Base-by-base conservation (phyloP, 2,888 invertebrate genomes). In the Himalopsyche japonica region DNA sequence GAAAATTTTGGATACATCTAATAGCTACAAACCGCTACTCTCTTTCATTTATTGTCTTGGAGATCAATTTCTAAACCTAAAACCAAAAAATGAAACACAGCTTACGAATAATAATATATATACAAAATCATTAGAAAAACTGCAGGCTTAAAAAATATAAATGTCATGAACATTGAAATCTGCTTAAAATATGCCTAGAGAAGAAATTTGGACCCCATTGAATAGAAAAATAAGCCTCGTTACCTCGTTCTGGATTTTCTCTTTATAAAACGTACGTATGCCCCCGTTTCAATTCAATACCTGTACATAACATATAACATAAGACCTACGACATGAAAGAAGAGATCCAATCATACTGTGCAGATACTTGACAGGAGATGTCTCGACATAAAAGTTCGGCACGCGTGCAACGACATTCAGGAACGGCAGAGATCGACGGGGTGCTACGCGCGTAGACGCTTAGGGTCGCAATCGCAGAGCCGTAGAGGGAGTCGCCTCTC, bases 271-370 rank as follows among this genome's bases (percentile, higher is more conserved):
- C 32, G 48, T 24, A 80, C 30, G 32, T 24, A 49, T n/a, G n/a
- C 18, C 48, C 32, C 27, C 49, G 32, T 80, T 80, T 80, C 49
- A 47, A 49, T 80, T 64, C 57, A 76, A 81, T 30, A 34, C 76
- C 57, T 81, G 48, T 76, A 57, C 76, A 76, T 76, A 32, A 82
- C 47, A 77, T 47, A 82, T 76, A 49, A 78, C 47, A 79, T 79
- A 79, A 82, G 57, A 82, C 82, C 27, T 82, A 32, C 76, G 32
- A 27, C 82, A 57, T n/a, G 32, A 76, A 64, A 47, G 77, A 47
- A 57, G 78, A 83, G 85, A 83, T 85, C 83, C 85, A 85, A 85
- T 85, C 85, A 85, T 81, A 85, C 83, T 85, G 48, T 76, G 47
- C 30, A 78, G 79, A 49, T 70, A 82, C 82, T 83, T 80, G 70